A percentile compares a stretch with the other conserved stretches of the same genome.
phyloP scores from a whole-genome alignment of 2,113 vertebrate genomes.

The Laterallus jamaicensis region DNA sequence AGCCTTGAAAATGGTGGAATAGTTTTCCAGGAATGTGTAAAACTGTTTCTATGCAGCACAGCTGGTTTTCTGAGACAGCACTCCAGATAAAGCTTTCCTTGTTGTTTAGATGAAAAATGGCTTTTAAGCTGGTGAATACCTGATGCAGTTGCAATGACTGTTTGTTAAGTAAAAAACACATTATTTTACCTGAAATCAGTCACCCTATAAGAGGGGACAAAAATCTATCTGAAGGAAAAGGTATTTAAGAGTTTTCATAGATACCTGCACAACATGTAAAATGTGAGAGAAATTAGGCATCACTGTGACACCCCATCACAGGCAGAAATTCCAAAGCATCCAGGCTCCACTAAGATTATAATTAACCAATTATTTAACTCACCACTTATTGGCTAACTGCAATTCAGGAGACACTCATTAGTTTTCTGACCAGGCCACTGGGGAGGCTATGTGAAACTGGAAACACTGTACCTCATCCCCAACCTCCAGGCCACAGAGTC shows the following conservation, averaged over 20 bases:
- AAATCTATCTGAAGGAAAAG: neutral
- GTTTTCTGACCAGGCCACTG: neutral
- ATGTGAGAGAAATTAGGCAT: neutral
- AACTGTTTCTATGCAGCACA: neutral
- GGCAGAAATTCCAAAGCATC: neutral
- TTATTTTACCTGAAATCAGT: neutral
- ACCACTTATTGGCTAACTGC: neutral
- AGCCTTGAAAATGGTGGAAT: neutral
- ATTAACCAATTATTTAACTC: neutral
- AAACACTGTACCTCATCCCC: neutral
- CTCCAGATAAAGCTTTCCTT: neutral
- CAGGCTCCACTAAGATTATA: neutral
- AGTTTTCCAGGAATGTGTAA: neutral
- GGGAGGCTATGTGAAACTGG: neutral
- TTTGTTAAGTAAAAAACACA: neutral
- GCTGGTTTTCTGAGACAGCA: neutral
- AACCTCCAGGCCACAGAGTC: neutral
- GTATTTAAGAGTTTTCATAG: neutral
- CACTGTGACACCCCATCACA: accelerated
- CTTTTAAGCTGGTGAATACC: neutral
- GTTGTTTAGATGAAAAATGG: neutral
- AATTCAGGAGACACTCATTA: neutral
- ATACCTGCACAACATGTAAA: neutral
- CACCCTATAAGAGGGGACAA: neutral
- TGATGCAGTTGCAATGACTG: neutral